Evolutionary conservation across 2,797 vertebrate genomes (phyloP).

Genomic region (Chaetodon trifasciatus): DNA sequence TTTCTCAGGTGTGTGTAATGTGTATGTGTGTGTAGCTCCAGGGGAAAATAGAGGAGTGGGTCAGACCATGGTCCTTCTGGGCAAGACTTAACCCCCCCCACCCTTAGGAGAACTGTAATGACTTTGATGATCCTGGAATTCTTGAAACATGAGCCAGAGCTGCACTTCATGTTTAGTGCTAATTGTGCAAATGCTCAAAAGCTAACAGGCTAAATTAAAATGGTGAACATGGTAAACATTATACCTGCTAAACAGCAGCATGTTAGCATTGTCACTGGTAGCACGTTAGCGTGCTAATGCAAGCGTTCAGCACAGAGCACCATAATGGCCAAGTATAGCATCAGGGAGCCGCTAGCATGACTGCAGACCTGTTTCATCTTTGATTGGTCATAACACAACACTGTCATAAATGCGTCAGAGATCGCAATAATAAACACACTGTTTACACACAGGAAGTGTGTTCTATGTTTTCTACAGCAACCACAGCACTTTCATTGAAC

Average conservation of each 20-base stretch:
- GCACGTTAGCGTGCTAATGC: background rate
- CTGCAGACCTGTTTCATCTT: background rate
- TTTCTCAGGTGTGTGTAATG: slow-evolving; percentile 74
- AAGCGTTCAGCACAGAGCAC: background rate
- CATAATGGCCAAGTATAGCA: background rate
- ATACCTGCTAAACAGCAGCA: background rate
- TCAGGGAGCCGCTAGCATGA: background rate
- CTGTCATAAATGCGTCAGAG: slow-evolving; percentile 3
- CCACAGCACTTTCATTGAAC: background rate
- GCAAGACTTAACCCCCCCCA: slow-evolving; percentile 16
- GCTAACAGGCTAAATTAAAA: too few relatives aligned
- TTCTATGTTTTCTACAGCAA: background rate
- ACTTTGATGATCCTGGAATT: background rate
- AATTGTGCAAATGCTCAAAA: background rate
- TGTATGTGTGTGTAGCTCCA: slow-evolving; percentile 55
- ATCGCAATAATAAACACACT: background rate
- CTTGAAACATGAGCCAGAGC: background rate
- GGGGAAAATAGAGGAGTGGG: slow-evolving; percentile 46
- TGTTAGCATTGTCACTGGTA: too few relatives aligned
- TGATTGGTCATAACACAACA: background rate
- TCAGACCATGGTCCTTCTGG: slow-evolving; percentile 43
- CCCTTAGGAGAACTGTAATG: too few relatives aligned
- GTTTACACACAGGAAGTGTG: background rate
- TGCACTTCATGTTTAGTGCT: too few relatives aligned
- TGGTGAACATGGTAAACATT: too few relatives aligned